Conservation (phyloP, 2,888 invertebrate species). For the Luperina nickerlii region DNA sequence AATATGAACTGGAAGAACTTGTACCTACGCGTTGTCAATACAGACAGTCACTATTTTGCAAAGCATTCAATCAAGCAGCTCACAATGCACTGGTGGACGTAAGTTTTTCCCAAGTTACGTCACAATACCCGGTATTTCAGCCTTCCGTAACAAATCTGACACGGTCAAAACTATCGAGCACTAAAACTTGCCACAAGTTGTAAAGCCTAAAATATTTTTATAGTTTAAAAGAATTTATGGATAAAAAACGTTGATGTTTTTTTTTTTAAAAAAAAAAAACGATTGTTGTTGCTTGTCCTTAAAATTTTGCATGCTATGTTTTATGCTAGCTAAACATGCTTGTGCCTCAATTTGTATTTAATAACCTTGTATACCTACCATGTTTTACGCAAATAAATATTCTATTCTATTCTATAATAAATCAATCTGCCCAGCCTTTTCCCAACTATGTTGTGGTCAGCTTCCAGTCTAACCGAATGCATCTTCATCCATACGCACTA, state of each 20-base stretch:
- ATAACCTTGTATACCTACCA: no score
- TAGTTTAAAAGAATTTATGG: no score
- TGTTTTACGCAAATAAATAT: no score
- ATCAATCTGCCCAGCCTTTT: not conserved
- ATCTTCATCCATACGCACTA: not conserved
- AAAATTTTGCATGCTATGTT: no score
- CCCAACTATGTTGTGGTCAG: no score
- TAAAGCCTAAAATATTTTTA: not conserved
- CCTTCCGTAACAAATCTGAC: not conserved
- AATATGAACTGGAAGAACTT: not conserved
- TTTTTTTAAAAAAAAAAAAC: no score
- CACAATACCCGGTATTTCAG: not conserved
- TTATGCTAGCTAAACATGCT: no score
- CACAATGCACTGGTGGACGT: no score
- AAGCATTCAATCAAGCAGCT: constrained; percentile 10
- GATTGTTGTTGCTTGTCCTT: no score
- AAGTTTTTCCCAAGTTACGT: not conserved
- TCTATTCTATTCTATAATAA: no score
- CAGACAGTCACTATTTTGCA: not conserved
- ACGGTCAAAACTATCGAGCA: not conserved
- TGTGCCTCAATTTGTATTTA: no score
- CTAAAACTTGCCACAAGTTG: not conserved
- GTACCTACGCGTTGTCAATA: not conserved
- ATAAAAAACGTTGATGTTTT: no score
- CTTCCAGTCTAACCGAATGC: not conserved